Evolutionary conservation across 2,888 invertebrate species (phyloP), one percentile per base, ranked within the genome.

Genomic region (Mimumesa dahlbomi): DNA sequence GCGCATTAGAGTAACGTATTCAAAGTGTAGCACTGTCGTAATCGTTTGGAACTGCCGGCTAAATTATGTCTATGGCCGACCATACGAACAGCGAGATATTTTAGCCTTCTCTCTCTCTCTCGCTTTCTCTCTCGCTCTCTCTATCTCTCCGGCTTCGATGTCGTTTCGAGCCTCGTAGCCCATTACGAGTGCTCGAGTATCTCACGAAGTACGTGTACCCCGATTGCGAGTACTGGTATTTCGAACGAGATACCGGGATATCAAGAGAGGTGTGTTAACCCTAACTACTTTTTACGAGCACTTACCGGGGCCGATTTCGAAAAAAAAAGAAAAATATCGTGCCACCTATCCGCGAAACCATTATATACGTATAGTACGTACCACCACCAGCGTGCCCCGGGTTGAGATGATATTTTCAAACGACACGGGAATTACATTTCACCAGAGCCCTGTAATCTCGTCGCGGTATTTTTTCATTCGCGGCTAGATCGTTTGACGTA

Each of bases 1-100:
- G 40, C 16, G 64, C 57, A 40, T 59, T 50, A 59, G 48, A 69
- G 52, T 14, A 70, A 34, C 54, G 68, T 57, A 73, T 73, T 70
- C 74, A 49, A 73, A 75, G 61, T 43, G 45, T 57, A 66, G 34
- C 56, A 61, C 54, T 52, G 75, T 69, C 66, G 75, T 73, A 76
- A 76, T 75, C 76, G 67, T 64, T 75, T 62, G 62, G 58, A 75
- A 75, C 73, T 73, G 61, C 50, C 50, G 65, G 50, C 65, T 73
- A 73, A 75, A 73, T 73, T 72, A 69, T 61, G 76, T 46, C 59
- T 69, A 68, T 43, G 68, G 34, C n/a, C 64, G 61, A 13, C 19
- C 36, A 53, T 62, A 67, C 50, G 58, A 62, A 38, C 58, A 42
- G 48, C 45, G 45, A 65, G 67, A 64, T 58, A 72, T 75, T 65